A percentile compares a stretch with the other conserved stretches of the same genome.
Conservation (phyloP, 2,797 vertebrate species). For the Botia kubotai region DNA sequence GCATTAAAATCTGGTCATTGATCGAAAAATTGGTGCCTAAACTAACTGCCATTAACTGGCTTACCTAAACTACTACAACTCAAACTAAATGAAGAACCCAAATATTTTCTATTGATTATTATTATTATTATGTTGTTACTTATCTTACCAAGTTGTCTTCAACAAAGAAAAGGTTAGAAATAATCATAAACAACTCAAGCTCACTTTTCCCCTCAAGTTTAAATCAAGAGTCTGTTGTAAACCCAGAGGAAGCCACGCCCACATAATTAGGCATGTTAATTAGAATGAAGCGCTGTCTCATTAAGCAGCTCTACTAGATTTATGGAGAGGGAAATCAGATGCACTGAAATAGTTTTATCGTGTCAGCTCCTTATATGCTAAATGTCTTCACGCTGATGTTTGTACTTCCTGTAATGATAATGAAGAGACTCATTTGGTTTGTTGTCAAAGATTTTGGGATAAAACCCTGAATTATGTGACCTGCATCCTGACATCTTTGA, state of each 20-base stretch:
- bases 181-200: background rate
- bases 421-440: background rate
- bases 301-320: background rate
- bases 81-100: background rate
- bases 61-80: background rate
- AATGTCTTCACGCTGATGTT: background rate
- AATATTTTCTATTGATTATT: background rate
- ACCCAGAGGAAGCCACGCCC: background rate
- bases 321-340: background rate
- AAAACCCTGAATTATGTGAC: no score
- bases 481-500: no score
- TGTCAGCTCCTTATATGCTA: background rate
- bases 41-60: background rate
- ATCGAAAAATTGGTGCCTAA: background rate
- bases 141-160: background rate
- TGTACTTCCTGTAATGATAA: background rate
- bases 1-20: background rate
- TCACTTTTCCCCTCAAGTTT: background rate
- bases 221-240: background rate
- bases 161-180: background rate
- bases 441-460: background rate
- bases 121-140: background rate
- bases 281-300: background rate
- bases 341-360: background rate
- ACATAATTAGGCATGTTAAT: conserved; percentile 17